Percentiles rank a stretch among this genome's conserved stretches.
These are phyloP conservation scores for Hippasteria phrygiana DNA, from an alignment of 53 echinoderm and acorn worm species.

Conservation along the genomic window DNA sequence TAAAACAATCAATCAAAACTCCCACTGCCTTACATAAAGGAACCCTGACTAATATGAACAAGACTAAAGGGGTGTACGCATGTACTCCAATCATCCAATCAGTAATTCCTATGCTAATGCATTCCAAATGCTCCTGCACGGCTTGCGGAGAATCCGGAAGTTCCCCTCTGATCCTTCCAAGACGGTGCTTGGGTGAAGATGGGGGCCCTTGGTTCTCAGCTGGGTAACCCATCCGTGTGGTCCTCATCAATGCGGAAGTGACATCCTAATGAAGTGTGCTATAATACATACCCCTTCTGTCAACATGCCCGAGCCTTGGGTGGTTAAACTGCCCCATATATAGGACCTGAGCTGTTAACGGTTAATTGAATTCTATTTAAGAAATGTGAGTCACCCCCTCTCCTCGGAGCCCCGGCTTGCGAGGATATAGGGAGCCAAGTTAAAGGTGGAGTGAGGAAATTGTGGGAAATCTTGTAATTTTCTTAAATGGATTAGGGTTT, in stretches of 20 bases:
- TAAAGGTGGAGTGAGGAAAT: constrained; percentile 20
- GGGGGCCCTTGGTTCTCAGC: too few species aligned
- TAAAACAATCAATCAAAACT: too few species aligned
- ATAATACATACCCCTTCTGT: constrained; percentile 31
- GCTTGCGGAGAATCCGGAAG: too few species aligned
- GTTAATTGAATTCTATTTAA: constrained; percentile 57
- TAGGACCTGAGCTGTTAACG: constrained; percentile 7
- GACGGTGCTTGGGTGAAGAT: too few species aligned
- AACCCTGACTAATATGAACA: too few species aligned
- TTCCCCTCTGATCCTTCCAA: too few species aligned
- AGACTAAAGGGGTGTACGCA: too few species aligned
- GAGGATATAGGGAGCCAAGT: constrained; percentile 13
- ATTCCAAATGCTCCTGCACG: too few species aligned
- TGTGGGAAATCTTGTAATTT: constrained; percentile 17
- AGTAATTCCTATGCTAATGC: too few species aligned
- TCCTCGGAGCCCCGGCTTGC: neutral
- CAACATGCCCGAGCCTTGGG: constrained; percentile 1
- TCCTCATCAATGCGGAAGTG: constrained; percentile 18
- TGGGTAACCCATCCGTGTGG: neutral
- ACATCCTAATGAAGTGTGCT: constrained; percentile 36
- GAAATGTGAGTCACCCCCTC: constrained; percentile 43
- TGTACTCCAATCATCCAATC: too few species aligned
- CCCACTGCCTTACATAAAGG: too few species aligned
- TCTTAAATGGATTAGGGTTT: neutral
- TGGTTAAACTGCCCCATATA: neutral